phyloP scores from a whole-genome alignment of 2,113 vertebrate genomes.

The Caracal caracal region DNA sequence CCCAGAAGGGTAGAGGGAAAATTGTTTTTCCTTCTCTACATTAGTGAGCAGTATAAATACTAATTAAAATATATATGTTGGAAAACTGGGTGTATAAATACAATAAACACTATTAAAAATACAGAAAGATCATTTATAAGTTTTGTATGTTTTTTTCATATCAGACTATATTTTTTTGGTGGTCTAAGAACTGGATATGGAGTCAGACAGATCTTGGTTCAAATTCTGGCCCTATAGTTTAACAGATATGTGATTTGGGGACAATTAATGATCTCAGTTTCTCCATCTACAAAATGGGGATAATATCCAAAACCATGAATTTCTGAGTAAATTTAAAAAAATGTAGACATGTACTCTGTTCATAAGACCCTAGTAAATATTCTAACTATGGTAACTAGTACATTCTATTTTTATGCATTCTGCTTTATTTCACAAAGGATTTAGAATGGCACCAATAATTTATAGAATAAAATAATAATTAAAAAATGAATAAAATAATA shows the following conservation, averaged over 20 bases:
- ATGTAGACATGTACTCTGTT: neutral
- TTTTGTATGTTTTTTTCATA: neutral
- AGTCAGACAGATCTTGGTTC: neutral
- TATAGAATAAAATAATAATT: neutral
- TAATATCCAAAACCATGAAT: neutral
- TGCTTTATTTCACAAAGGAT: neutral
- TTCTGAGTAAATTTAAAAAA: neutral
- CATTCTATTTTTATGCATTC: constrained; percentile 11
- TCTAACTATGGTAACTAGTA: neutral
- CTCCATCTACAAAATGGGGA: neutral
- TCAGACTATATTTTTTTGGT: neutral
- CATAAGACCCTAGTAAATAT: neutral
- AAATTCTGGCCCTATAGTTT: neutral
- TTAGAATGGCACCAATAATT: neutral
- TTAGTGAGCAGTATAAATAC: neutral
- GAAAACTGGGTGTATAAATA: neutral
- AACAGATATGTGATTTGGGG: neutral
- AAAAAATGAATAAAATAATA: neutral
- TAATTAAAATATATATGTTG: neutral
- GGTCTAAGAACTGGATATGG: neutral
- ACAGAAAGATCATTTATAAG: neutral
- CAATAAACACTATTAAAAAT: neutral
- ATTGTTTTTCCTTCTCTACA: neutral
- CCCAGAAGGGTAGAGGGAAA: neutral
- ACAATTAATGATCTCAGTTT: neutral